These are phyloP conservation scores for Osedax frankpressi DNA, from an alignment of 2,888 invertebrate genomes.

Conservation along the genomic window DNA sequence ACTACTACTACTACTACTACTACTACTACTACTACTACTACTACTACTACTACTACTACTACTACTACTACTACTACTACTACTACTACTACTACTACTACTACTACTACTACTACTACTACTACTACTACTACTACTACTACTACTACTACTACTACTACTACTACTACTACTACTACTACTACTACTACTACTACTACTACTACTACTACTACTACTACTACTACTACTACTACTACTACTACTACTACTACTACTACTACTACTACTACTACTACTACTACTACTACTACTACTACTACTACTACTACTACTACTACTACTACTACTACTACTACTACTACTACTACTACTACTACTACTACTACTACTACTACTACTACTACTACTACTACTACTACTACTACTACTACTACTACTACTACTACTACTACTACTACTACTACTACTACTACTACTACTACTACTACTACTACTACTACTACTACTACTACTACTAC, in stretches of 20 bases:
- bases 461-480: constrained; percentile 12
- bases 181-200: constrained; percentile 12
- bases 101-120: constrained; percentile 12
- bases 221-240: constrained; percentile 12
- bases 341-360: constrained; percentile 12
- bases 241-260: constrained; percentile 12
- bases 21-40: constrained; percentile 12
- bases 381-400: constrained; percentile 13
- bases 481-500: constrained; percentile 10
- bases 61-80: constrained; percentile 12
- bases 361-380: not conserved
- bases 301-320: constrained; percentile 12
- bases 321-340: constrained; percentile 12
- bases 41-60: constrained; percentile 12
- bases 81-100: constrained; percentile 12
- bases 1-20: constrained; percentile 12
- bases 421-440: constrained; percentile 12
- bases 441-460: constrained; percentile 12
- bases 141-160: constrained; percentile 12
- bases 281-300: constrained; percentile 12
- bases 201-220: constrained; percentile 12
- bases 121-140: constrained; percentile 12
- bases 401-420: constrained; percentile 12
- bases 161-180: constrained; percentile 12
- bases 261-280: constrained; percentile 12